Conservation (phyloP, 2,888 invertebrate genomes). For the Alloscopus bannaensis region DNA sequence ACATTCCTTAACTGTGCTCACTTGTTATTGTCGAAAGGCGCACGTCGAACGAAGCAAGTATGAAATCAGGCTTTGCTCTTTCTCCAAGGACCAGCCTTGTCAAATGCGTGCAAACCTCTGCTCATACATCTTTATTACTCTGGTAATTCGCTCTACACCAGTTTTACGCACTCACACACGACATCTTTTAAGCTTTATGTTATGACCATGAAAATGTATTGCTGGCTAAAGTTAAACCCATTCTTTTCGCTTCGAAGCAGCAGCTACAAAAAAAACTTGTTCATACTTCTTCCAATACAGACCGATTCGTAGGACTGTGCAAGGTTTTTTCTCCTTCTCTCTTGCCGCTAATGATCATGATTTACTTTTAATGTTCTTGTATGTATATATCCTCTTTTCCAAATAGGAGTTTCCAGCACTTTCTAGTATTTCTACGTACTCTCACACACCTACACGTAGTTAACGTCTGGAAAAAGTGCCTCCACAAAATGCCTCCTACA, state of each 20-base stretch:
- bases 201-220: no score
- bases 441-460: background rate
- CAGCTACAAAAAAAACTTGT: no score
- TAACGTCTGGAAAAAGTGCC: background rate
- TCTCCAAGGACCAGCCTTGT: background rate
- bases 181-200: no score
- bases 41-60: no score
- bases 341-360: constrained; percentile 53
- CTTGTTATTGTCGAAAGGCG: no score
- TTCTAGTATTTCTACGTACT: background rate
- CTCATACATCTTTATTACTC: constrained; percentile 23
- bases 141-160: no score
- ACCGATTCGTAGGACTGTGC: no score
- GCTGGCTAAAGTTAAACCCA: background rate
- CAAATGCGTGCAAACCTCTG: no score
- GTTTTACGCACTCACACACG: no score
- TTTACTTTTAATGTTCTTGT: constrained; percentile 47
- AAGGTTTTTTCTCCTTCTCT: no score
- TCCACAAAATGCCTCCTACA: background rate
- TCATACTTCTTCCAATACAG: no score
- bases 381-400: background rate
- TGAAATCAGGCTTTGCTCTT: background rate
- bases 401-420: background rate
- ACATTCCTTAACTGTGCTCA: background rate
- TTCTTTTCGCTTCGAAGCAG: background rate